Conservation (phyloP, 1,140 invertebrate species). For the Apocrypta bakeri region DNA sequence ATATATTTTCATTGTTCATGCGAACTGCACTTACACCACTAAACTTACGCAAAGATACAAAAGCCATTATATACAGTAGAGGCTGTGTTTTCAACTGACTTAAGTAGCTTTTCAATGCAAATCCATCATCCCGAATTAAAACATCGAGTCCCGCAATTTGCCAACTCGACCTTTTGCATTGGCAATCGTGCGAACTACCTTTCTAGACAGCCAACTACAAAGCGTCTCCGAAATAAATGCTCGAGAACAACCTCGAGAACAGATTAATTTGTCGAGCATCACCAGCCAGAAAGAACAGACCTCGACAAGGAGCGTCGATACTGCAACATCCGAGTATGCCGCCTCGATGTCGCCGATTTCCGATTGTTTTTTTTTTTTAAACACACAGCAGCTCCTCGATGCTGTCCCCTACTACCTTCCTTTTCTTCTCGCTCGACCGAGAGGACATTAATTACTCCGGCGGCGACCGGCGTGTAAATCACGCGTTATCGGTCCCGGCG, state of each 20-base stretch:
- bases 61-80: too few species aligned
- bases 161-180: too few species aligned
- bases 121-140: too few species aligned
- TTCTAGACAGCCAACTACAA: too few species aligned
- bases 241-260: neutral
- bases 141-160: too few species aligned
- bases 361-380: conserved; percentile 61
- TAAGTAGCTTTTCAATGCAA: too few species aligned
- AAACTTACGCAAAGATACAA: too few species aligned
- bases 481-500: conserved; percentile 65
- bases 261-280: conserved; percentile 66
- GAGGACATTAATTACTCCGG: conserved; percentile 65
- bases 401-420: neutral
- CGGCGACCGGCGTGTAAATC: conserved; percentile 62
- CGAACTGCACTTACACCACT: too few species aligned
- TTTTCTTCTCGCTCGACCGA: conserved; percentile 26
- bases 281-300: conserved; percentile 45
- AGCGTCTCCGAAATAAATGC: too few species aligned
- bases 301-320: conserved; percentile 51
- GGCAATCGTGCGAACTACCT: too few species aligned
- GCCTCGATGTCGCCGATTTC: conserved; percentile 64
- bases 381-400: neutral
- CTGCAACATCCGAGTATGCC: conserved; percentile 42
- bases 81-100: too few species aligned
- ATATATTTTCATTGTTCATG: too few species aligned